phyloP scores from a whole-genome alignment of 2,113 vertebrate genomes.

The Thinocorus orbignyianus region DNA sequence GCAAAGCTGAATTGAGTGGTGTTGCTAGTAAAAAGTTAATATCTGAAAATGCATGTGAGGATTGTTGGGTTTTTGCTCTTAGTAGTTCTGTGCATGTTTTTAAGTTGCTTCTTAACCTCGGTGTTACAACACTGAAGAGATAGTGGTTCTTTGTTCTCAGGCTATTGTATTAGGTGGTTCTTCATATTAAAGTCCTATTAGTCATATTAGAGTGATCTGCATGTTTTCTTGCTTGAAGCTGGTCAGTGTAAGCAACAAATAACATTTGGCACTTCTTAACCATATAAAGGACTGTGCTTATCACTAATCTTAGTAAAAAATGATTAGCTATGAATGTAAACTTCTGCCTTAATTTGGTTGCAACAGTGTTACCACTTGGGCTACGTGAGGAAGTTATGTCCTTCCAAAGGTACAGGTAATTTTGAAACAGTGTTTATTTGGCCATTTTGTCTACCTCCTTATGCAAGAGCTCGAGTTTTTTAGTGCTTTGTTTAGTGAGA shows the following conservation, averaged over 20 bases:
- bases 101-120: neutral
- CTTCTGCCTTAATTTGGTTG: neutral
- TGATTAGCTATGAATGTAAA: neutral
- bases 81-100: neutral
- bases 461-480: neutral
- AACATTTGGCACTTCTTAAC: neutral
- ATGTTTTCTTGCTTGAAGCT: neutral
- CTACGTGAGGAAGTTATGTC: neutral
- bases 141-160: neutral
- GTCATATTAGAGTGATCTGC: neutral
- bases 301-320: neutral
- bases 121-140: neutral
- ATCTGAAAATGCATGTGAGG: neutral
- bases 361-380: neutral
- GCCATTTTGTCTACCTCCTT: neutral
- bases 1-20: neutral
- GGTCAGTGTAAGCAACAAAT: neutral
- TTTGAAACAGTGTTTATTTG: neutral
- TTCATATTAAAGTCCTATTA: neutral
- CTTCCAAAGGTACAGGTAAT: neutral
- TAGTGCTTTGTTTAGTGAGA: neutral
- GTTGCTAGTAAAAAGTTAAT: neutral
- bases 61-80: neutral
- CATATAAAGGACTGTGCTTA: neutral
- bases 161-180: rapidly evolving